Conservation (phyloP, 2,113 vertebrate species). For the Gila orcuttii region DNA sequence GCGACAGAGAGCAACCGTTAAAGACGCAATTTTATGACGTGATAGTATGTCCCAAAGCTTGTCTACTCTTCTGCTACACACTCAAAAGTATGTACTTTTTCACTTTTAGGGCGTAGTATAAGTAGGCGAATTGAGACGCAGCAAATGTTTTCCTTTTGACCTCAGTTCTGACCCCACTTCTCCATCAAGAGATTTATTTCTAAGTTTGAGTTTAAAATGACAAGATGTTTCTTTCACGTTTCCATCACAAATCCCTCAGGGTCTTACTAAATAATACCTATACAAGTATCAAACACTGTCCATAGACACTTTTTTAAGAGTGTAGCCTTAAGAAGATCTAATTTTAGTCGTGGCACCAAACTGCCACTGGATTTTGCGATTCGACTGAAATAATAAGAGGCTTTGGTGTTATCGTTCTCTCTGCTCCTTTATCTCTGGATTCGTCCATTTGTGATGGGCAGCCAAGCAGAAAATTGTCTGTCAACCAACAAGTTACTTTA, state of each 20-base stretch:
- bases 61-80: too few relatives aligned
- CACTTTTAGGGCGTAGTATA: too few relatives aligned
- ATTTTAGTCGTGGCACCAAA: slow-evolving; percentile 23
- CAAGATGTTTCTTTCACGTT: not conserved
- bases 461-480: slow-evolving; percentile 62
- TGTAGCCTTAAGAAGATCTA: not conserved
- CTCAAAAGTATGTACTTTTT: too few relatives aligned
- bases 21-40: too few relatives aligned
- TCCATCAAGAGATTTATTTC: not conserved
- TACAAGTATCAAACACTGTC: slow-evolving; percentile 14
- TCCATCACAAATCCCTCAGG: not conserved
- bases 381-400: slow-evolving; percentile 17
- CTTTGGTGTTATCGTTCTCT: not conserved
- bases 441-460: slow-evolving; percentile 49
- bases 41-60: too few relatives aligned
- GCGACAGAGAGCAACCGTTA: too few relatives aligned
- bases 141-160: not conserved
- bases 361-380: slow-evolving; percentile 27
- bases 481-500: slow-evolving; percentile 51
- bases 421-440: slow-evolving; percentile 29
- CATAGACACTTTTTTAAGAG: not conserved
- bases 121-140: too few relatives aligned
- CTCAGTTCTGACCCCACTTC: not conserved
- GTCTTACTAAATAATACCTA: not conserved
- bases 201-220: not conserved